Evolutionary conservation across 2,113 vertebrate genomes (phyloP), one percentile per base, ranked within the genome.

Genomic region (Platichthys flesus): DNA sequence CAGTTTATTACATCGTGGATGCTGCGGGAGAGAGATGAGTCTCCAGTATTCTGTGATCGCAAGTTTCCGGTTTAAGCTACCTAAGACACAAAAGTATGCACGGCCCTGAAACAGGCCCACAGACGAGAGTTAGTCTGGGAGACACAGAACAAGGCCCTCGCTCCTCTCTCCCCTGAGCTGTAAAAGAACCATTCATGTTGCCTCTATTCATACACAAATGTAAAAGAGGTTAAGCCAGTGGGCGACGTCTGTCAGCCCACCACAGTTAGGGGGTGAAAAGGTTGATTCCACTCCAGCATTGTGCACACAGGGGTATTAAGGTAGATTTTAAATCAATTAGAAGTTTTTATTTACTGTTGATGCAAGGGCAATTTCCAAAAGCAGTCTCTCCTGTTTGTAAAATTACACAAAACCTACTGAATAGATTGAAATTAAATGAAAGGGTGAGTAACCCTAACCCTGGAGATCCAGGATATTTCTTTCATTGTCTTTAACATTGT

Each of bases 191-290:
- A 83, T 91, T 93, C 84, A 93, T 77, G 78, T 65, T 51, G 59
- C 79, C 35, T 85, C 93, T 72, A 92, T 95, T 95, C 91, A 94
- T 86, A 94, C 74, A 92, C 93, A 93, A 94, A 94, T 94, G 87
- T 40, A 78, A 79, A 28, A 67, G 42, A 84, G 84, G 84, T 85
- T 90, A 86, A 83, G 81, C 71, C 75, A 81, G 86, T 82, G 84
- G 84, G 76, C 59, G 73, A 84, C 7, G 71, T 80, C 81, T 78
- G 83, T 86, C 91, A 85, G 83, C 73, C 74, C 88, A 58, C 79
- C 59, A 31, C 61, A 54, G 66, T 55, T 78, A 76, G 74, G 75
- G 81, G 55, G 63, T 56, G 7, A 70, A 75, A 71, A 75, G 71
- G 71, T 78, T 65, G 24, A 52, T 14, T 23, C 51, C 55, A 40